These are phyloP conservation scores for Nicator chloris DNA, from an alignment of 2,113 vertebrate species.

Conservation along the genomic window DNA sequence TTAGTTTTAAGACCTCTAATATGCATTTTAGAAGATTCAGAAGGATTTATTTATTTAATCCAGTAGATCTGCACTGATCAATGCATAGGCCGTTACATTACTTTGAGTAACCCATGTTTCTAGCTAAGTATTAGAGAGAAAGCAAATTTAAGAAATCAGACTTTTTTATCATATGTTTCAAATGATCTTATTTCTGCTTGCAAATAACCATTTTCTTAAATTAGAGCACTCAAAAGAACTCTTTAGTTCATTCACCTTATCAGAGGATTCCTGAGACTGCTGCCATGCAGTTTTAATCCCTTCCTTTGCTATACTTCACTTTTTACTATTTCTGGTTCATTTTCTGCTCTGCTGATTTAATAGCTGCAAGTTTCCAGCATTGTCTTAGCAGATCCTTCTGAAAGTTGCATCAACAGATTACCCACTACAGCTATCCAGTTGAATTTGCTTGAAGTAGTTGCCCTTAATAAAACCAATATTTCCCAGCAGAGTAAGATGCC, in stretches of 20 bases:
- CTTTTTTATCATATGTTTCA: not conserved
- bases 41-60: not conserved
- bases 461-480: not conserved
- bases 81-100: not conserved
- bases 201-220: conserved; percentile 4
- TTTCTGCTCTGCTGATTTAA: conserved; percentile 69
- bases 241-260: conserved; percentile 44
- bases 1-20: not conserved
- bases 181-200: conserved; percentile 32
- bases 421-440: not conserved
- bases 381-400: conserved; percentile 30
- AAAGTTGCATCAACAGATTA: not conserved
- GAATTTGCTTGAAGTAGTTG: not conserved
- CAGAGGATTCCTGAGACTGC: conserved; percentile 47
- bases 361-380: conserved; percentile 26
- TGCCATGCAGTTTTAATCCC: conserved; percentile 35
- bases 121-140: not conserved
- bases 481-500: not conserved
- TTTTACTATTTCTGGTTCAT: conserved; percentile 50
- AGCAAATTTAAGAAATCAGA: not conserved
- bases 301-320: conserved; percentile 1
- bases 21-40: not conserved
- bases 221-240: conserved; percentile 12
- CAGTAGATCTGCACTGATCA: not conserved
- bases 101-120: not conserved